phyloP scores from a whole-genome alignment of 2,797 vertebrate species.

The Cryptoblepharus egeriae region DNA sequence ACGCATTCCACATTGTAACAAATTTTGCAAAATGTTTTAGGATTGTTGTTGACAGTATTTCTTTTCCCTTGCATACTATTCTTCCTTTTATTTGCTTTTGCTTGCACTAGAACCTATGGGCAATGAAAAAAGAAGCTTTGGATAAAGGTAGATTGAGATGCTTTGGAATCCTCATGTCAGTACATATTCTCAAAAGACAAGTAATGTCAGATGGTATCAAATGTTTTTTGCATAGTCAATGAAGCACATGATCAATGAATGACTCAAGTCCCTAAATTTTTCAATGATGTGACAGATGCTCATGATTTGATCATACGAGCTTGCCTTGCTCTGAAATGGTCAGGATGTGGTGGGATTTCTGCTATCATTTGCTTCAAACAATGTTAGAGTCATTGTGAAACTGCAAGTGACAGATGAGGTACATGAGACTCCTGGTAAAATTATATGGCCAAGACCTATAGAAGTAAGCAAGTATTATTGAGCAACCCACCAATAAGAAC shows the following conservation, averaged over 20 bases:
- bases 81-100: not conserved
- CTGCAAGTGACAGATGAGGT: slow-evolving; percentile 5
- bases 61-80: not conserved
- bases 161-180: slow-evolving; percentile 13
- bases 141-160: not conserved
- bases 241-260: slow-evolving; percentile 36
- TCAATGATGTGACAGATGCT: slow-evolving; percentile 38
- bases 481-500: not conserved
- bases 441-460: not conserved
- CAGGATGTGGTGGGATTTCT: slow-evolving; percentile 32
- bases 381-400: slow-evolving; percentile 10
- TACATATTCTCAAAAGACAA: slow-evolving; percentile 16
- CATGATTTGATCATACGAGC: slow-evolving; percentile 26
- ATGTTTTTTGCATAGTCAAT: slow-evolving; percentile 32
- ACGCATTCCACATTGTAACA: not conserved
- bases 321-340: slow-evolving; percentile 17
- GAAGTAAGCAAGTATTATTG: not conserved
- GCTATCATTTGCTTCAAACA: slow-evolving; percentile 18
- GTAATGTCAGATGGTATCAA: slow-evolving; percentile 34
- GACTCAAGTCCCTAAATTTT: slow-evolving; percentile 30
- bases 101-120: not conserved
- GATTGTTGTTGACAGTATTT: not conserved
- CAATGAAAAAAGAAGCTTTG: not conserved
- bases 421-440: not conserved
- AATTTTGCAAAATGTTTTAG: not conserved